Evolutionary conservation across 1,140 invertebrate species (phyloP), one percentile per base, ranked within the genome.

Genomic region (Drosophila parabipectinata): DNA sequence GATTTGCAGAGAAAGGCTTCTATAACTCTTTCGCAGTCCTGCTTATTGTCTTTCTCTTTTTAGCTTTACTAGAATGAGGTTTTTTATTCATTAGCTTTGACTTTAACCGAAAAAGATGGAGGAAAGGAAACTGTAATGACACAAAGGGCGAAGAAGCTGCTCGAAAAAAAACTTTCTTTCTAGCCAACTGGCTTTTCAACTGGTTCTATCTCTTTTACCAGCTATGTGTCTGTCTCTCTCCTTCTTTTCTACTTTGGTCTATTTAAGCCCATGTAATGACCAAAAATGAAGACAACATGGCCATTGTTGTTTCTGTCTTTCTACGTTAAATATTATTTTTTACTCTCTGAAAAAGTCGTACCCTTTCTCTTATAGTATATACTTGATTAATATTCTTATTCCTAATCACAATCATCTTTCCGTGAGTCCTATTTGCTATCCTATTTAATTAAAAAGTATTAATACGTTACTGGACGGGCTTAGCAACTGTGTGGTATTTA

Each of bases 231-330:
- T 12, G 3, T 37, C 34, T 9, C 26, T 26, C 44, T 8, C 41
- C 9, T 39, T 18, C 26, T 26, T 39, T 21, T 55, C 4, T 54
- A 21, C 30, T 58, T 37, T 24, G n/a, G 54, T 15, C 24, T 10
- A 32, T 44, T 18, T 71, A 51, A 71, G 45, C 64, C 37, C 9
- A 59, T 59, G 51, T 52, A 72, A 54, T 74, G 41, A 67, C 21
- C 4, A 28, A 28, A 28, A 28, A 28, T 5, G 1, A 7, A 28
- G 6, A 7, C 26, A 59, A 44, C 34, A 30, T 18, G 30, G 32
- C 50, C 2, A 44, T 37, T 30, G 60, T 59, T 51, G 2, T 72
- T 61, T 63, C 61, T 24, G 59, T 69, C 51, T 39, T 64, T 18
- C 18, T 37, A 48, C 44, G 37, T 37, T 37, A 4, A 37, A 37